These are phyloP conservation scores for Dolichotis patagonum DNA, from an alignment of 2,113 vertebrate species.

Conservation along the genomic window DNA sequence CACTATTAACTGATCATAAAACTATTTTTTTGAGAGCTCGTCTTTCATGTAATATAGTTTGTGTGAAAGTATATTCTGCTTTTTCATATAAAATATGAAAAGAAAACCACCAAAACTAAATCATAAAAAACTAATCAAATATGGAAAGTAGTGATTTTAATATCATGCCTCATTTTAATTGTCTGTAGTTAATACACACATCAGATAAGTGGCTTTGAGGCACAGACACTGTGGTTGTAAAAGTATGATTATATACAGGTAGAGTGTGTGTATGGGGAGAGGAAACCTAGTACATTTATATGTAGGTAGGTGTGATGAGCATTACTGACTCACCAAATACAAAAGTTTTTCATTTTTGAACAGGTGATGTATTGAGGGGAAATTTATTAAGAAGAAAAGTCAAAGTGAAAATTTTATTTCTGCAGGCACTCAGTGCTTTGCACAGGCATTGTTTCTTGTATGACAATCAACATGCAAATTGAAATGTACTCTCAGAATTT, in stretches of 20 bases:
- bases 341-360: not conserved
- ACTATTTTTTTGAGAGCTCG: not conserved
- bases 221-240: not conserved
- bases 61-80: slow-evolving; percentile 3
- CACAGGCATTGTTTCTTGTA: not conserved
- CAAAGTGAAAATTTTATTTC: not conserved
- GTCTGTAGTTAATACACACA: not conserved
- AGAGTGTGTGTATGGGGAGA: not conserved
- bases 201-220: not conserved
- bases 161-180: not conserved
- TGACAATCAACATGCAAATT: not conserved
- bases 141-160: slow-evolving; percentile 33
- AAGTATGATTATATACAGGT: not conserved
- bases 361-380: not conserved
- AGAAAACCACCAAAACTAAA: not conserved
- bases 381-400: slow-evolving; percentile 14
- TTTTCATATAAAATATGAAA: slow-evolving; percentile 24
- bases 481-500: not conserved
- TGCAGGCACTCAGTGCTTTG: not conserved
- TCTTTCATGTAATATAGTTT: slow-evolving; percentile 41
- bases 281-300: not conserved
- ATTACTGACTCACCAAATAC: not conserved
- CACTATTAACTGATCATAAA: not conserved
- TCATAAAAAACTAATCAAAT: not conserved
- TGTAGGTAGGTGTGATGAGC: not conserved